phyloP scores from a whole-genome alignment of 1,140 invertebrate genomes.

The Acyrthosiphon pisum region DNA sequence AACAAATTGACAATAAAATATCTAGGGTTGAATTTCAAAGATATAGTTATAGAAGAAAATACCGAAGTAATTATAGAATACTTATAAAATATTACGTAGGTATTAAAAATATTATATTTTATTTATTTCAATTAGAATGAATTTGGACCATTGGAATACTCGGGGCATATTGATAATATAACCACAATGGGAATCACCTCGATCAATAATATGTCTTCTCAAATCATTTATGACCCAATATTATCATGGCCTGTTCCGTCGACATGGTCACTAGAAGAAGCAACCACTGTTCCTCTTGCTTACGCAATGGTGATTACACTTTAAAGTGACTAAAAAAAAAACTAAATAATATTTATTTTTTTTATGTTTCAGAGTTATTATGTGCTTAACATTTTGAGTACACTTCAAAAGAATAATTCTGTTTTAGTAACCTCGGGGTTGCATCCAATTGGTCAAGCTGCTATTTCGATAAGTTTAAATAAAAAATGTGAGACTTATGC shows the following conservation, averaged over 20 bases:
- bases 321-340: too few species aligned
- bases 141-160: conserved; percentile 29
- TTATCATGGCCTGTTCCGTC: conserved; percentile 67
- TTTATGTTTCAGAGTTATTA: conserved; percentile 48
- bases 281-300: conserved; percentile 67
- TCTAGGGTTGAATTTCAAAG: not conserved
- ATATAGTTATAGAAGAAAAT: conserved; percentile 6
- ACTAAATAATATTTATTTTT: too few species aligned
- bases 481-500: not conserved
- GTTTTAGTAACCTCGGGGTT: not conserved
- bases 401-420: not conserved
- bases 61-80: not conserved
- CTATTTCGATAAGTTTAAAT: not conserved
- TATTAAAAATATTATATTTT: not conserved
- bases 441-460: conserved; percentile 32
- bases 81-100: not conserved
- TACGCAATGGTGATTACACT: conserved; percentile 60
- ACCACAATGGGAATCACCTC: not conserved
- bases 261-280: conserved; percentile 68
- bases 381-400: not conserved
- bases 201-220: not conserved
- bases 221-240: not conserved
- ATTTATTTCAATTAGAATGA: conserved; percentile 28
- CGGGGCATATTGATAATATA: not conserved
- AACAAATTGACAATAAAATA: not conserved